phyloP scores from a whole-genome alignment of 2,797 vertebrate genomes.

The Poecile montanus region DNA sequence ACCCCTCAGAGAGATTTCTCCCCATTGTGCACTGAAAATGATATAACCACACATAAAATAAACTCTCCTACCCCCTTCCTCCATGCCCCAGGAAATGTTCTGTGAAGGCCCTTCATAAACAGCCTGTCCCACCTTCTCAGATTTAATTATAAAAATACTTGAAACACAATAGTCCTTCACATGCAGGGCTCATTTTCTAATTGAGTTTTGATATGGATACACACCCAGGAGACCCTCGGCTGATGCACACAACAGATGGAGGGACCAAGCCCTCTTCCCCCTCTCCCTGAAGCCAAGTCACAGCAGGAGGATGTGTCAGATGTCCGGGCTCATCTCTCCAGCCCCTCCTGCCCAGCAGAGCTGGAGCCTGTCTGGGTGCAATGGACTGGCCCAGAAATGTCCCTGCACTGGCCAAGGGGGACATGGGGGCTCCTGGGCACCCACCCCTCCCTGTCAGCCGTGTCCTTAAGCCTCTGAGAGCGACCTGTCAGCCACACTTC shows the following conservation, averaged over 20 bases:
- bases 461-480: neutral
- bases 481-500: neutral
- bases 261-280: neutral
- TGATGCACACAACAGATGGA: slow-evolving; percentile 9
- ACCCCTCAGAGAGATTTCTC: neutral
- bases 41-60: neutral
- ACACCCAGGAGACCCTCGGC: neutral
- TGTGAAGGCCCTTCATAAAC: neutral
- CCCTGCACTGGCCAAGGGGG: neutral
- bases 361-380: neutral
- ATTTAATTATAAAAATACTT: slow-evolving; percentile 23
- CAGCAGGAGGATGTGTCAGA: neutral
- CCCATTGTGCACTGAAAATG: neutral
- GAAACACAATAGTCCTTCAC: slow-evolving; percentile 20
- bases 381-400: fast-evolving
- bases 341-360: neutral
- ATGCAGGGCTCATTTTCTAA: slow-evolving; percentile 29
- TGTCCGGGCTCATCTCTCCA: neutral
- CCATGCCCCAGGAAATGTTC: fast-evolving
- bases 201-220: slow-evolving; percentile 12
- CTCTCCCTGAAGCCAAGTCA: neutral
- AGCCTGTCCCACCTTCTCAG: neutral
- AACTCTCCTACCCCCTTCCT: neutral
- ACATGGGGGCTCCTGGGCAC: neutral
- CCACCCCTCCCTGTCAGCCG: fast-evolving